Evolutionary conservation across 1,140 invertebrate genomes (phyloP).

Genomic region (Dufourea novaeangliae): DNA sequence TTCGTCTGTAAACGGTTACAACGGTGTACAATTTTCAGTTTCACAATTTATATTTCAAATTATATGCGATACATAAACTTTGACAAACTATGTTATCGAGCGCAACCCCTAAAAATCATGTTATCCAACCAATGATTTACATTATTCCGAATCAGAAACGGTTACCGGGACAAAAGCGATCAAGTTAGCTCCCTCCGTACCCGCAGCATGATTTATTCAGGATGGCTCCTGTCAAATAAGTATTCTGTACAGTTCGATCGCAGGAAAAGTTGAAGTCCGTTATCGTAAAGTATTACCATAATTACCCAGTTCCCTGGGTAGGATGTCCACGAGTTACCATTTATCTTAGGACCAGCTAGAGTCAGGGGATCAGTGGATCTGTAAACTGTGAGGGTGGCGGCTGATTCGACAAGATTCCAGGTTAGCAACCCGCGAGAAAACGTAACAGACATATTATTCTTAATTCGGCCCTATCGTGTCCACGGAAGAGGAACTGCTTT

Average conservation of each 20-base stretch:
- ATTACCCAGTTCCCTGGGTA: slow-evolving; percentile 31
- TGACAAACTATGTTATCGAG: too few species aligned
- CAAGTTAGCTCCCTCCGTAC: neutral
- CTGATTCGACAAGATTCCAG: slow-evolving; percentile 57
- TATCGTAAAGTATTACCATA: slow-evolving; percentile 32
- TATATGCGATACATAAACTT: too few species aligned
- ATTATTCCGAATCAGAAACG: too few species aligned
- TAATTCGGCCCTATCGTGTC: slow-evolving; percentile 51
- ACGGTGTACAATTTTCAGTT: too few species aligned
- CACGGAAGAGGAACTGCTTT: slow-evolving; percentile 45
- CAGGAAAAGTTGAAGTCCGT: slow-evolving; percentile 1
- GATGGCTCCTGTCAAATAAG: neutral
- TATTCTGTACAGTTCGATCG: neutral
- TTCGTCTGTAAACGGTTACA: too few species aligned
- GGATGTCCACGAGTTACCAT: slow-evolving; percentile 27
- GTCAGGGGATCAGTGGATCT: neutral
- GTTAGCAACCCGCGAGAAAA: slow-evolving; percentile 56
- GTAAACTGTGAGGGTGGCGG: neutral
- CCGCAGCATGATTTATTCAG: neutral
- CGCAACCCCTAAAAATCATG: too few species aligned
- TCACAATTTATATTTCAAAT: too few species aligned
- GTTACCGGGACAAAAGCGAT: too few species aligned
- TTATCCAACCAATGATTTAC: too few species aligned
- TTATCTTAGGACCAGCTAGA: neutral
- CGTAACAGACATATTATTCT: slow-evolving; percentile 49